Evolutionary conservation across 1,140 invertebrate genomes (phyloP).

Genomic region (Phymastichus coffea): DNA sequence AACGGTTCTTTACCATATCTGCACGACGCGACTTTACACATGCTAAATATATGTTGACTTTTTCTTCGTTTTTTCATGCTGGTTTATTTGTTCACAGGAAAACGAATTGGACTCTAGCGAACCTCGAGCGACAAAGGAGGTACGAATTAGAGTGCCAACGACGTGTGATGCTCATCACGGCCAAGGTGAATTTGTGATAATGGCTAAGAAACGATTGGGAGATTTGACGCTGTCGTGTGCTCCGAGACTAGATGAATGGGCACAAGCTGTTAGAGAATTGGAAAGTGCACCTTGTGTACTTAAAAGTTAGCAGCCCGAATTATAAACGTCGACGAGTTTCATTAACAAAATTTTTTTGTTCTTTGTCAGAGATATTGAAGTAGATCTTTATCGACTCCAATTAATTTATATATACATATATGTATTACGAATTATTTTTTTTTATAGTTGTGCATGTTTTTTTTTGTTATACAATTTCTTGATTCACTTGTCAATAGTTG

Average conservation of each 20-base stretch:
- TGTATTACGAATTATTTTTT: not conserved
- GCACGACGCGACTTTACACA: no score
- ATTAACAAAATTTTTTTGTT: no score
- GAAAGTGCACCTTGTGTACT: conserved; percentile 69
- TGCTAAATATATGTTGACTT: no score
- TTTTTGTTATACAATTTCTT: not conserved
- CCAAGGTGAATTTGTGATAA: conserved; percentile 75
- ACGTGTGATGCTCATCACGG: conserved; percentile 71
- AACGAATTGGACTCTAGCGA: conserved; percentile 47
- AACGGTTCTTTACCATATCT: no score
- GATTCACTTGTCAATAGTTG: not conserved
- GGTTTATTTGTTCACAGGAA: conserved; percentile 37
- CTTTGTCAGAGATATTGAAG: no score
- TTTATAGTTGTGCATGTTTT: no score
- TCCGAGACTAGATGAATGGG: conserved; percentile 71
- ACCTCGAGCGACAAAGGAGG: conserved; percentile 37
- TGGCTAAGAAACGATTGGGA: conserved; percentile 72
- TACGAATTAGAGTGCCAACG: conserved; percentile 61
- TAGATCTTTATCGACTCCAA: no score
- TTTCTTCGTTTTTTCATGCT: not conserved
- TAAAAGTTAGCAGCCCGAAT: conserved; percentile 46
- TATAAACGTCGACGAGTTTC: no score
- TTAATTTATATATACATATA: no score
- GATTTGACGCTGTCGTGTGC: conserved; percentile 72
- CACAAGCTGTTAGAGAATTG: conserved; percentile 60